phyloP scores from a whole-genome alignment of 2,888 invertebrate genomes.

The Asteroscopus sphinx region DNA sequence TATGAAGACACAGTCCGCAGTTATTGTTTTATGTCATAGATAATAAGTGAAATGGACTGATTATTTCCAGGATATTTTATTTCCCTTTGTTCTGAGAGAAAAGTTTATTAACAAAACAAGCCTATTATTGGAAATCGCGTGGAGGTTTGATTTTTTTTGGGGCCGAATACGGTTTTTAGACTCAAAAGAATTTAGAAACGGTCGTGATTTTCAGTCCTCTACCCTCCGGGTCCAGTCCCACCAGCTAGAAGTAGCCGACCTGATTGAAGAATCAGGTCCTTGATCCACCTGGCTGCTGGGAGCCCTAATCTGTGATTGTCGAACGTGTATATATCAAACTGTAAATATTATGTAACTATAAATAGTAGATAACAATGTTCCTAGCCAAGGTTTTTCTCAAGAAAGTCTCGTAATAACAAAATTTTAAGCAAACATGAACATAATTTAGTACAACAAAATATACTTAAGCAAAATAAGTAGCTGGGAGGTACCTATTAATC shows the following conservation, averaged over 20 bases:
- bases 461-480: slow-evolving; percentile 35
- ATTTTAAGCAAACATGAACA: slow-evolving; percentile 14
- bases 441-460: slow-evolving; percentile 19
- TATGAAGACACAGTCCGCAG: slow-evolving; percentile 36
- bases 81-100: slow-evolving; percentile 30
- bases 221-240: no score
- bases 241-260: no score
- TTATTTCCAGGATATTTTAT: slow-evolving; percentile 33
- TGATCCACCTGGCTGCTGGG: no score
- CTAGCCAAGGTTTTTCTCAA: background rate
- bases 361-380: background rate
- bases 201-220: no score
- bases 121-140: background rate
- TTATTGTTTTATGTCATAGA: slow-evolving; percentile 53
- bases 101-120: background rate
- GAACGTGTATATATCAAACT: no score
- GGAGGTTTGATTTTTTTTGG: no score
- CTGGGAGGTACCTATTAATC: slow-evolving; percentile 51
- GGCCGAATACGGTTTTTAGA: no score
- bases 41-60: slow-evolving; percentile 51
- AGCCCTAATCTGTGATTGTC: no score
- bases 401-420: background rate
- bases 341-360: no score
- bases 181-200: no score
- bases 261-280: no score